A percentile compares a stretch with the other conserved stretches of the same genome.
Evolutionary conservation across 2,888 invertebrate genomes (phyloP).

Genomic region (Oxyteleia sp.): DNA sequence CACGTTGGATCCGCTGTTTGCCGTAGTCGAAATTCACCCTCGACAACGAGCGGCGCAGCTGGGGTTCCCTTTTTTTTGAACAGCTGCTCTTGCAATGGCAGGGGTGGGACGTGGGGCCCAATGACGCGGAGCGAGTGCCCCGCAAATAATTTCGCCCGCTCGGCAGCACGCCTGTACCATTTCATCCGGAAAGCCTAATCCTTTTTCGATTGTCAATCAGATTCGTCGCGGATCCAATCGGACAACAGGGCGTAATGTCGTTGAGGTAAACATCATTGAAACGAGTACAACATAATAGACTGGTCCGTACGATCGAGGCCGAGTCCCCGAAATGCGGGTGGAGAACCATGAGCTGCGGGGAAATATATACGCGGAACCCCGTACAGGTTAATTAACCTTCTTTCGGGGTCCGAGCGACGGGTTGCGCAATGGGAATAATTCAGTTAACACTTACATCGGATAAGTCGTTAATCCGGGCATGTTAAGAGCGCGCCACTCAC

Average conservation of each 20-base stretch:
- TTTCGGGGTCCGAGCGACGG: not conserved
- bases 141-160: slow-evolving; percentile 73
- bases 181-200: slow-evolving; percentile 80
- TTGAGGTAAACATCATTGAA: slow-evolving; percentile 43
- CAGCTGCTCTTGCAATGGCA: slow-evolving; percentile 80
- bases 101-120: slow-evolving; percentile 70
- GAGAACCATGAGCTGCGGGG: not conserved
- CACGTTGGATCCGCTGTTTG: slow-evolving; percentile 58
- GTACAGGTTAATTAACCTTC: slow-evolving; percentile 27
- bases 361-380: not conserved
- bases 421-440: slow-evolving; percentile 38
- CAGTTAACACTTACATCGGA: slow-evolving; percentile 59
- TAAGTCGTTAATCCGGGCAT: slow-evolving; percentile 52
- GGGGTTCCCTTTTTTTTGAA: slow-evolving; percentile 80
- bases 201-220: slow-evolving; percentile 84
- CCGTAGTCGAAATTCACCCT: slow-evolving; percentile 76
- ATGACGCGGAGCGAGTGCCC: slow-evolving; percentile 52
- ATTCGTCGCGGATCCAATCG: slow-evolving; percentile 80
- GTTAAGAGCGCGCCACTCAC: slow-evolving; percentile 31
- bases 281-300: slow-evolving; percentile 5
- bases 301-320: not conserved
- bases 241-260: slow-evolving; percentile 49
- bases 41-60: slow-evolving; percentile 79
- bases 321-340: slow-evolving; percentile 19
- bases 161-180: slow-evolving; percentile 68